phyloP scores from a whole-genome alignment of 2,797 vertebrate species.

The Gorsachius magnificus region DNA sequence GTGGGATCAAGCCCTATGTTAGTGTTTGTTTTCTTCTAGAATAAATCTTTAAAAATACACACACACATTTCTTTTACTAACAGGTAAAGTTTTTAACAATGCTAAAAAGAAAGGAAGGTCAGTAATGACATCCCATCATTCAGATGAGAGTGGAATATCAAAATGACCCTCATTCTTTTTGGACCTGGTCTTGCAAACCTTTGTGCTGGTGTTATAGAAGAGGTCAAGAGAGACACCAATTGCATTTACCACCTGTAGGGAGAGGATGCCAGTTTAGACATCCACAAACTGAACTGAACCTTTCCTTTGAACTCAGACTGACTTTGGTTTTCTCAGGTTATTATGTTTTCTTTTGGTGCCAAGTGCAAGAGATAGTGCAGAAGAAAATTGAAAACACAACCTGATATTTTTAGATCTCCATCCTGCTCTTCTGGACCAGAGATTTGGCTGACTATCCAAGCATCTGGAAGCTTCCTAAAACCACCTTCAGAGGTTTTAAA shows the following conservation, averaged over 20 bases:
- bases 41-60: background rate
- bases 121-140: background rate
- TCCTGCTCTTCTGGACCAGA: conserved; percentile 8
- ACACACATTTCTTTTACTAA: background rate
- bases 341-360: background rate
- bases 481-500: conserved; percentile 10
- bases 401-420: background rate
- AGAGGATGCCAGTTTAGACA: background rate
- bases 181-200: background rate
- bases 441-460: conserved; percentile 25
- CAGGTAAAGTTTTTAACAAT: background rate
- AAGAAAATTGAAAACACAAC: conserved; percentile 39
- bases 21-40: background rate
- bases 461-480: conserved; percentile 33
- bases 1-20: background rate
- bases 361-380: conserved; percentile 3
- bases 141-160: background rate
- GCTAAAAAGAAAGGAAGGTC: background rate
- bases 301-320: conserved; percentile 2
- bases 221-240: background rate
- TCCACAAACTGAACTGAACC: background rate
- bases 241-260: background rate
- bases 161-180: background rate
- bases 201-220: background rate
- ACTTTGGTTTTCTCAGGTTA: background rate